Evolutionary conservation across 2,797 vertebrate species (phyloP).

Genomic region (Acrossocheilus wenchowensis): DNA sequence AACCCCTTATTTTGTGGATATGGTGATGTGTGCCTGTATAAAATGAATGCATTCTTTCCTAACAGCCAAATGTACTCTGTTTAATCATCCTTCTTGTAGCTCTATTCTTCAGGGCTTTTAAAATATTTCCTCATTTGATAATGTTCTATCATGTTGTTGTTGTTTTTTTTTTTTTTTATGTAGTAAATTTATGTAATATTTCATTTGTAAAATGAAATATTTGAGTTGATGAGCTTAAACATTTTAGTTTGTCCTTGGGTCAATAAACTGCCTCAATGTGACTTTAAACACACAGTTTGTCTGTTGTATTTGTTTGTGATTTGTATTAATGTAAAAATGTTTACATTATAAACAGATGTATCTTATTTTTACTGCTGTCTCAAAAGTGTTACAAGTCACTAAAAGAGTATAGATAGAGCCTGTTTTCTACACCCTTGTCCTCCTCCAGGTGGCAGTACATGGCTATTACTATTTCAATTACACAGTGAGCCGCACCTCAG

Average conservation of each 20-base stretch:
- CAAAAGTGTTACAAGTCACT: background rate
- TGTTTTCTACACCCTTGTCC: background rate
- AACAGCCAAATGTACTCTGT: slow-evolving; percentile 48
- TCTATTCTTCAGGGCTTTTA: slow-evolving; percentile 57
- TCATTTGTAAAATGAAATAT: slow-evolving; percentile 39
- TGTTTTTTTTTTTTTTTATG: slow-evolving; percentile 37
- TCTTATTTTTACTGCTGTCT: background rate
- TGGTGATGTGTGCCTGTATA: slow-evolving; percentile 48
- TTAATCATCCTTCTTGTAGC: slow-evolving; percentile 45
- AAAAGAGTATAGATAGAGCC: background rate
- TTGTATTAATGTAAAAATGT: background rate
- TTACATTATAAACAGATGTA: background rate
- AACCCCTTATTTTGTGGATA: slow-evolving; percentile 33
- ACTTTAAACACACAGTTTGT: slow-evolving; percentile 14
- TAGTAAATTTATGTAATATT: slow-evolving; percentile 44
- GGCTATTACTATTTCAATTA: background rate
- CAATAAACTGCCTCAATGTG: slow-evolving; percentile 58
- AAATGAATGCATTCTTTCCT: slow-evolving; percentile 54
- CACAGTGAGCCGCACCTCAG: slow-evolving; percentile 31
- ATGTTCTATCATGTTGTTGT: slow-evolving; percentile 51
- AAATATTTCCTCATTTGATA: slow-evolving; percentile 50
- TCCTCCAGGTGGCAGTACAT: slow-evolving; percentile 56
- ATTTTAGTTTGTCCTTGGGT: slow-evolving; percentile 42
- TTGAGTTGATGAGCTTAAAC: slow-evolving; percentile 26
- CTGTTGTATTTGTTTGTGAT: background rate